Evolutionary conservation across 2,113 vertebrate genomes (phyloP).

Genomic region (Hirundichthys speculiger): DNA sequence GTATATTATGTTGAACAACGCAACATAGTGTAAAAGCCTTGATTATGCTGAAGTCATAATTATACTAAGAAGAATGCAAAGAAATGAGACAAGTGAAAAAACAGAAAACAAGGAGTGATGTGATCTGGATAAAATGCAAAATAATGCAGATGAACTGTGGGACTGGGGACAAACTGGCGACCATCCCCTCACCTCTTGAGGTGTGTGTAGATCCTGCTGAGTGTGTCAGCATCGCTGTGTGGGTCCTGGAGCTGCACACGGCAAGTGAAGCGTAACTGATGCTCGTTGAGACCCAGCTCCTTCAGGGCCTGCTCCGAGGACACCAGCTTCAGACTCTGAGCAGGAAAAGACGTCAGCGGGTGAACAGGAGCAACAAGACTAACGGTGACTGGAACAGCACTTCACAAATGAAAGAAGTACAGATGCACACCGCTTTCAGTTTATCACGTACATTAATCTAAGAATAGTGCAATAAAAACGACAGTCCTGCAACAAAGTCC

Average conservation of each 20-base stretch:
- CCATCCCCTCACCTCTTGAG: slow-evolving; percentile 85
- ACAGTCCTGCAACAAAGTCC: too few relatives aligned
- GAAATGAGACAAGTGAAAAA: background rate
- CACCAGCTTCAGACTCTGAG: slow-evolving; percentile 91
- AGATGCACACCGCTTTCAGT: background rate
- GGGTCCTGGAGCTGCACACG: slow-evolving; percentile 92
- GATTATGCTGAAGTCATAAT: too few relatives aligned
- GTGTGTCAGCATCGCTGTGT: slow-evolving; percentile 89
- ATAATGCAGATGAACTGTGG: background rate
- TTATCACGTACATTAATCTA: background rate
- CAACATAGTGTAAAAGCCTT: too few relatives aligned
- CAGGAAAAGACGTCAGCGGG: background rate
- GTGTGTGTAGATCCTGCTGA: slow-evolving; percentile 87
- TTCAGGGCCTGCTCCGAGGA: slow-evolving; percentile 94
- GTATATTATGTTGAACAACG: too few relatives aligned
- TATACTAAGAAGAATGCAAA: too few relatives aligned
- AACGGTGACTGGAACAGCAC: background rate
- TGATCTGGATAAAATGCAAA: background rate
- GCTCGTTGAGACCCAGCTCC: slow-evolving; percentile 92
- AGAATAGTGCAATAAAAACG: background rate
- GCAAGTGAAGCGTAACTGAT: slow-evolving; percentile 96
- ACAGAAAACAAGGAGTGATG: background rate
- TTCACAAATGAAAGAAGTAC: background rate
- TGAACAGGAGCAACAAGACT: background rate
- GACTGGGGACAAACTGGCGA: background rate